A percentile compares a stretch with the other conserved stretches of the same genome.
phyloP scores from a whole-genome alignment of 2,797 vertebrate species.

The Gouania willdenowi region DNA sequence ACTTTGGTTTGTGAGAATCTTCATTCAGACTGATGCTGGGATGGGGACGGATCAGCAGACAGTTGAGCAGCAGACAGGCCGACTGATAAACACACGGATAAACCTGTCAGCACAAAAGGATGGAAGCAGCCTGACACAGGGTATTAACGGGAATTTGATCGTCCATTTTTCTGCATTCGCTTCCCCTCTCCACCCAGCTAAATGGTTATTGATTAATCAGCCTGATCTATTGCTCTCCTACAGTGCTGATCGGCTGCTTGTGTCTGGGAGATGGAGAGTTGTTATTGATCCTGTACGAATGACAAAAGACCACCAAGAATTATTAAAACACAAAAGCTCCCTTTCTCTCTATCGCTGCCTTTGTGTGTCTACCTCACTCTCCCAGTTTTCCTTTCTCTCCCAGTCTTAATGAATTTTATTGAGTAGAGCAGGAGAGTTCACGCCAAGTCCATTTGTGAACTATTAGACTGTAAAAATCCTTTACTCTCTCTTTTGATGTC shows the following conservation, averaged over 20 bases:
- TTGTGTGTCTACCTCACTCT: neutral
- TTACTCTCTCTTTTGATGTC: slow-evolving; percentile 38
- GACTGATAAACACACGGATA: slow-evolving; percentile 28
- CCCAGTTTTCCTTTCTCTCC: slow-evolving; percentile 21
- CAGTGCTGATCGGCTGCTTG: slow-evolving; percentile 63
- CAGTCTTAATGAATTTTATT: slow-evolving; percentile 70
- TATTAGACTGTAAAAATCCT: slow-evolving; percentile 57
- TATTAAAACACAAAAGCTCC: slow-evolving; percentile 69
- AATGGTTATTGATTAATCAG: slow-evolving; percentile 75
- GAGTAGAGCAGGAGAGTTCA: slow-evolving; percentile 62
- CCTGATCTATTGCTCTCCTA: slow-evolving; percentile 65
- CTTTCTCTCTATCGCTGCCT: slow-evolving; percentile 17
- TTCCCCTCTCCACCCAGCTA: slow-evolving; percentile 66
- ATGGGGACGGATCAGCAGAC: slow-evolving; percentile 4
- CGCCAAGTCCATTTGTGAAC: slow-evolving; percentile 57
- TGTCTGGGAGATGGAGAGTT: slow-evolving; percentile 50
- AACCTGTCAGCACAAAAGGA: slow-evolving; percentile 38
- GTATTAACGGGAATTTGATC: slow-evolving; percentile 68
- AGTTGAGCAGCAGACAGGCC: slow-evolving; percentile 18
- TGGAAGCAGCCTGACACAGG: slow-evolving; percentile 33
- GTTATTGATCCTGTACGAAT: slow-evolving; percentile 61
- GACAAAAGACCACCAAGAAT: slow-evolving; percentile 70
- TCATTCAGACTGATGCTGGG: slow-evolving; percentile 28
- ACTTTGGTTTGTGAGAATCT: slow-evolving; percentile 37
- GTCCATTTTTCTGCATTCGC: slow-evolving; percentile 69